These are phyloP conservation scores for Parasteatoda tepidariorum DNA, from an alignment of 1,140 invertebrate genomes.

Conservation along the genomic window DNA sequence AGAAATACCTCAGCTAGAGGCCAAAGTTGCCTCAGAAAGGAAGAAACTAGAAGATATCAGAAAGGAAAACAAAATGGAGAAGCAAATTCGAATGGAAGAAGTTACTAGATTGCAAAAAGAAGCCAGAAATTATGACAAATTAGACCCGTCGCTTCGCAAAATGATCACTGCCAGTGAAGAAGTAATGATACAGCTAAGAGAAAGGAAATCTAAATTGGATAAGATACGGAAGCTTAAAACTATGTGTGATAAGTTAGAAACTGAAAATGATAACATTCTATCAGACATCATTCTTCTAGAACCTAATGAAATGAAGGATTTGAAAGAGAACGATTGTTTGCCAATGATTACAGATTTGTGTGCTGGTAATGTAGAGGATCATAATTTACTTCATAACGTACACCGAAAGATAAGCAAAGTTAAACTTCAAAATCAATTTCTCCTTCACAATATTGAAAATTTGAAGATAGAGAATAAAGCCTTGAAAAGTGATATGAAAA, in stretches of 20 bases:
- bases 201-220: conserved; percentile 18
- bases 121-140: background rate
- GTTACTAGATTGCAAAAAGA: background rate
- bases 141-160: conserved; percentile 18
- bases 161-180: conserved; percentile 37
- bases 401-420: conserved; percentile 7
- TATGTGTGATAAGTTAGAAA: conserved; percentile 18
- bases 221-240: conserved; percentile 32
- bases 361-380: conserved; percentile 12
- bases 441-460: conserved; percentile 15
- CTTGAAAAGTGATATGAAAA: conserved; percentile 42
- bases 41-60: background rate
- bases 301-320: background rate
- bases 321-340: conserved; percentile 8
- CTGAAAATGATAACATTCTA: background rate
- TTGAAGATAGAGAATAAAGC: conserved; percentile 18
- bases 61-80: conserved; percentile 1
- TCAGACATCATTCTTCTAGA: background rate
- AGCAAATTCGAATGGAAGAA: conserved; percentile 10
- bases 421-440: conserved; percentile 16
- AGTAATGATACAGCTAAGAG: conserved; percentile 11
- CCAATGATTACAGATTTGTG: background rate
- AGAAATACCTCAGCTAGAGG: conserved; percentile 19
- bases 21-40: background rate
- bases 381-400: background rate